phyloP scores from a whole-genome alignment of 2,888 invertebrate species.

The Myathropa florea region DNA sequence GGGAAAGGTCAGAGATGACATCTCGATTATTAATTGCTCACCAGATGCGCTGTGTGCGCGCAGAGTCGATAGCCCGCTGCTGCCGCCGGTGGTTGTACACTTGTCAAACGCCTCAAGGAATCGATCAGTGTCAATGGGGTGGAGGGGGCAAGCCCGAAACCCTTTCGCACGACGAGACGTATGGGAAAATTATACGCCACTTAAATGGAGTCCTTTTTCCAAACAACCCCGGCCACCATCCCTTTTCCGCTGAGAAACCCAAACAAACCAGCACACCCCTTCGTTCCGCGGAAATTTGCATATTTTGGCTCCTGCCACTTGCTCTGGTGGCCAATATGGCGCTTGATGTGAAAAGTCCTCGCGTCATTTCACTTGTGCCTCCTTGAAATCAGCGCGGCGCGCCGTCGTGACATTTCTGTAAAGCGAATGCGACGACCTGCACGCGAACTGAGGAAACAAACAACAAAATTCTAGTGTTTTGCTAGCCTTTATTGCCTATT shows the following conservation, averaged over 20 bases:
- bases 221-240: slow-evolving; percentile 7
- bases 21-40: slow-evolving; percentile 51
- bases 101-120: slow-evolving; percentile 17
- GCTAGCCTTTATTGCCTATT: slow-evolving; percentile 65
- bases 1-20: slow-evolving; percentile 59
- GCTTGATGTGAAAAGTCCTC: slow-evolving; percentile 1
- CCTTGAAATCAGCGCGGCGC: slow-evolving; percentile 32
- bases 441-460: slow-evolving; percentile 64
- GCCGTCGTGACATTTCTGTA: slow-evolving; percentile 44
- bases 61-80: background rate
- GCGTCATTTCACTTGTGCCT: slow-evolving; percentile 36
- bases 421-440: slow-evolving; percentile 12
- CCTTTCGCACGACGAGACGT: too few relatives aligned
- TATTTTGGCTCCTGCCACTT: slow-evolving; percentile 42
- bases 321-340: slow-evolving; percentile 16
- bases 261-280: background rate
- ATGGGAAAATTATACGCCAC: slow-evolving; percentile 57
- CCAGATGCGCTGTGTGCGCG: background rate
- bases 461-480: slow-evolving; percentile 65
- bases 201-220: slow-evolving; percentile 26
- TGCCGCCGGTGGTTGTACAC: slow-evolving; percentile 4
- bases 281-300: slow-evolving; percentile 44
- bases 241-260: background rate
- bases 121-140: slow-evolving; percentile 4
- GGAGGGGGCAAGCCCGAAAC: background rate